These are phyloP conservation scores for Drosophila arizonae DNA, from an alignment of 1,140 invertebrate species.

Conservation along the genomic window DNA sequence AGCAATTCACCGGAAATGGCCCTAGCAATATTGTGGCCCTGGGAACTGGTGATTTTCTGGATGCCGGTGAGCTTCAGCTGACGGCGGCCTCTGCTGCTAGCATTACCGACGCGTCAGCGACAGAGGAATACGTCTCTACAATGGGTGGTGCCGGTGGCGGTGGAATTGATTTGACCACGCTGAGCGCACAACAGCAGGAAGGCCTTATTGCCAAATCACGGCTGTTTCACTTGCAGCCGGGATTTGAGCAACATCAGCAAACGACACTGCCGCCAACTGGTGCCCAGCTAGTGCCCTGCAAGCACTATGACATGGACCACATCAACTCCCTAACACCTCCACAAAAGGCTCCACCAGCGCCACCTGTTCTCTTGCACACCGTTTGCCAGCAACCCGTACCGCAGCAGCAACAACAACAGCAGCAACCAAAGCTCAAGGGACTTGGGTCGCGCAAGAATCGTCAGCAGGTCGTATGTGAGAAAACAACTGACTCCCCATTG, in stretches of 20 bases:
- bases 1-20: conserved; percentile 67
- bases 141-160: conserved; percentile 43
- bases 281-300: conserved; percentile 62
- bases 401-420: conserved; percentile 60
- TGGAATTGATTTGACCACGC: conserved; percentile 76
- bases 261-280: conserved; percentile 45
- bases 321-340: conserved; percentile 75
- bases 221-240: conserved; percentile 78
- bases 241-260: conserved; percentile 77
- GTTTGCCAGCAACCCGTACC: conserved; percentile 65
- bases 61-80: conserved; percentile 63
- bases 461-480: conserved; percentile 37
- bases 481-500: conserved; percentile 40
- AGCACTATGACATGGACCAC: conserved; percentile 78
- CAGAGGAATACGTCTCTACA: conserved; percentile 64
- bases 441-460: conserved; percentile 66
- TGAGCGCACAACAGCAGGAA: conserved; percentile 79
- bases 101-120: conserved; percentile 49
- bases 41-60: conserved; percentile 65
- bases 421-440: conserved; percentile 61
- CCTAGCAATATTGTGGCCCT: conserved; percentile 63
- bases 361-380: conserved; percentile 66
- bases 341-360: conserved; percentile 76
- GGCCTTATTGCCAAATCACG: conserved; percentile 80
- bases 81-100: conserved; percentile 47